A percentile compares a stretch with the other conserved stretches of the same genome.
Evolutionary conservation across 2,113 vertebrate species (phyloP).

Genomic region (Cynopterus brachyotis): DNA sequence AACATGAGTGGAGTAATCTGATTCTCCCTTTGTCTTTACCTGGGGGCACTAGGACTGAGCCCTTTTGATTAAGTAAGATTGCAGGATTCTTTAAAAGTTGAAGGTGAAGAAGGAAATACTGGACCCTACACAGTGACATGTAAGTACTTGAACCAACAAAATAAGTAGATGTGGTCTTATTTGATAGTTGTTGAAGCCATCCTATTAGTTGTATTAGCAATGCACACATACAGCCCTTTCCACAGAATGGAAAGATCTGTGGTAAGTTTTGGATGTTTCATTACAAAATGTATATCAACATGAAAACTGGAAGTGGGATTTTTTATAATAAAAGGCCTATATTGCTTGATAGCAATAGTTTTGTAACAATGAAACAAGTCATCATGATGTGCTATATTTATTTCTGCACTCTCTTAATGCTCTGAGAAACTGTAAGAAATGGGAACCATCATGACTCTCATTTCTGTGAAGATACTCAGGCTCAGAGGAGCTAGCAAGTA

Average conservation of each 20-base stretch:
- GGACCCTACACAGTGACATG: not conserved
- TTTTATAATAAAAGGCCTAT: not conserved
- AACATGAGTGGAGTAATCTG: not conserved
- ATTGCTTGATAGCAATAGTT: not conserved
- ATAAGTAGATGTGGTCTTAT: not conserved
- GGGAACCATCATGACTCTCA: not conserved
- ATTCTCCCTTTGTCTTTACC: not conserved
- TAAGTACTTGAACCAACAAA: not conserved
- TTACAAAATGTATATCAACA: not conserved
- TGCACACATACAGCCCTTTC: not conserved
- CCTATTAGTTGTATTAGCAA: not conserved
- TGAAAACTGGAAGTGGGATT: not conserved
- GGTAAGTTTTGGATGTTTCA: not conserved
- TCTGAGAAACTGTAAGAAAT: not conserved
- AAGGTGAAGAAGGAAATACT: not conserved
- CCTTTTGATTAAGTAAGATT: not conserved
- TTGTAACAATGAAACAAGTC: not conserved
- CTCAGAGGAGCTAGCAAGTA: not conserved
- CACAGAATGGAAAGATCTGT: not conserved
- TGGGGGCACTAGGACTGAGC: too few species aligned
- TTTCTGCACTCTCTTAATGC: not conserved
- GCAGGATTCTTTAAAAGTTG: not conserved
- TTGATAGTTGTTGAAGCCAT: not conserved
- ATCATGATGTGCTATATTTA: accelerated
- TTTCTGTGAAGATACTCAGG: not conserved